Base-by-base conservation (phyloP, 2,888 invertebrate species). In the Eilema griseolum region DNA sequence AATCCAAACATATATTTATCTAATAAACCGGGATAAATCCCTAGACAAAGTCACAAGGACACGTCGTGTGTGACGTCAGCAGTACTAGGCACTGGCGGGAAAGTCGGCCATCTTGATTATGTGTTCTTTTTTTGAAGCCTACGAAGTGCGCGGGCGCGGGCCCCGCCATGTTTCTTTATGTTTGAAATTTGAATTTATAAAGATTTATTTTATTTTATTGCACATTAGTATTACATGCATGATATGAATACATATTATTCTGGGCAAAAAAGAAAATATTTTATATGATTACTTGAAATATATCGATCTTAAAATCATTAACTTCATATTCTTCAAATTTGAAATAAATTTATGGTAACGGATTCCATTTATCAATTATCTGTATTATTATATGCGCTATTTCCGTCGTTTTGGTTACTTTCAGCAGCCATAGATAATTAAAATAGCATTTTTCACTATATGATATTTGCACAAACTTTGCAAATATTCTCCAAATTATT, bases 11-110 rank as follows among this genome's bases (percentile, higher is more conserved):
- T 83, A 83, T 83, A 83, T 86, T 84, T 85, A 76, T 83, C 77
- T 75, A 85, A 79, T 79, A 81, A 80, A 85, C 74, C 75, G 76
- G 82, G 82, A 86, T 82, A 83, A 75, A 79, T 80, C 88, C 85
- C 89, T 93, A 93, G 92, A 86, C 87, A 86, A 90, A 85, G 80
- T 83, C 80, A 86, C 92, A 92, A 93, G 93, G 94, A 92, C 93
- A 94, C 93, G 92, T 93, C 92, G 91, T 90, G 87, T 90, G 91
- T 95, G 95, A 95, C 95, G 95, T 95, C 95, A 95, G 92, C 87
- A 85, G 80, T 88, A 87, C 91, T 94, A 95, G 93, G 90, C 88
- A 94, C 94, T 95, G 94, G 82, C 92, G 92, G 90, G 93, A 93
- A 93, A 93, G 93, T 91, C 95, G 83, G 95, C 95, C 95, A 95